phyloP scores from a whole-genome alignment of 2,888 invertebrate species.

The Anthophora plumipes region DNA sequence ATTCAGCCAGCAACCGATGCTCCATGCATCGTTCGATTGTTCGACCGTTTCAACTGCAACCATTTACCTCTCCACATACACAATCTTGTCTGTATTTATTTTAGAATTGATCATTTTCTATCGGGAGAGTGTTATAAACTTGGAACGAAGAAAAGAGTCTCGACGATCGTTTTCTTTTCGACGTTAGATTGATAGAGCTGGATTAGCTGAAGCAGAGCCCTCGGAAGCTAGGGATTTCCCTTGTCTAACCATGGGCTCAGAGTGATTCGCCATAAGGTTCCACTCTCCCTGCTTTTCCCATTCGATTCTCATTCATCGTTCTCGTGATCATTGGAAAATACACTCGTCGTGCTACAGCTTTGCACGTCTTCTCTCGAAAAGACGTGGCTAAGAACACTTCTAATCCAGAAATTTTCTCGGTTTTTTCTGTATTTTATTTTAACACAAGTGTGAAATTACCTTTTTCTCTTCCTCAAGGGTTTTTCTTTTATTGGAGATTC shows the following conservation, averaged over 20 bases:
- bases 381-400: not conserved
- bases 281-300: conserved; percentile 53
- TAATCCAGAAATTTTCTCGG: not conserved
- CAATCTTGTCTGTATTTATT: conserved; percentile 9
- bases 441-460: not conserved
- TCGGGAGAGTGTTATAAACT: conserved; percentile 53
- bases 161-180: conserved; percentile 64
- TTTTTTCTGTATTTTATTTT: not conserved
- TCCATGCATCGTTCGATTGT: not conserved
- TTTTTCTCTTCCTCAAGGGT: not conserved
- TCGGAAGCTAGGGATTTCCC: conserved; percentile 74
- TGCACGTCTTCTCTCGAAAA: not conserved
- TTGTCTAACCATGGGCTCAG: conserved; percentile 73
- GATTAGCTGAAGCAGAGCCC: conserved; percentile 78
- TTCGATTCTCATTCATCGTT: conserved; percentile 52
- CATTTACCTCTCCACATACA: not conserved
- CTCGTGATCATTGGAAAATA: conserved; percentile 68
- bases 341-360: not conserved
- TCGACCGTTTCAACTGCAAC: not conserved
- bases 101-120: conserved; percentile 9
- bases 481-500: not conserved
- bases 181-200: conserved; percentile 82
- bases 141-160: conserved; percentile 55
- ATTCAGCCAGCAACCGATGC: conserved; percentile 8
- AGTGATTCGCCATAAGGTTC: conserved; percentile 71